Evolutionary conservation across 2,113 vertebrate species (phyloP).

Genomic region (Anser cygnoides): DNA sequence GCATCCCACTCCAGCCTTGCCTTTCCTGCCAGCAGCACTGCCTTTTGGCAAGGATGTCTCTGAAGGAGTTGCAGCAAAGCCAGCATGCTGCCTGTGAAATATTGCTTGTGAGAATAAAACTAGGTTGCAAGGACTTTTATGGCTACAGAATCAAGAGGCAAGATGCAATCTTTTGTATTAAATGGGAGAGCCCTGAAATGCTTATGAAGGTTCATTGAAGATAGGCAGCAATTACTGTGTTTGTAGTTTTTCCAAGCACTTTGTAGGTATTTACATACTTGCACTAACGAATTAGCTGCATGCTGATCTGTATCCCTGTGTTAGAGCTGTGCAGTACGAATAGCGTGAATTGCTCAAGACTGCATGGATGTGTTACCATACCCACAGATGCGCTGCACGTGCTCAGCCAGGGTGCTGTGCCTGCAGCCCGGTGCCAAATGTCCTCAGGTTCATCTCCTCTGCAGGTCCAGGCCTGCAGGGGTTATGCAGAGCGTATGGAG

Average conservation of each 20-base stretch:
- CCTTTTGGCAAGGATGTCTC: neutral
- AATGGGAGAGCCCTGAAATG: neutral
- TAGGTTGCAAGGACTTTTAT: neutral
- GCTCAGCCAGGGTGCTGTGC: neutral
- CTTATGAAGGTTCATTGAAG: neutral
- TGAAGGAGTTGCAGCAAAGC: neutral
- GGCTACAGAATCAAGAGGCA: neutral
- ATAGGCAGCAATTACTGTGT: neutral
- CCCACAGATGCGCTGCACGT: neutral
- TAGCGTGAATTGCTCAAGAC: neutral
- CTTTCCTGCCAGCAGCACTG: neutral
- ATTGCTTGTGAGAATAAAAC: neutral
- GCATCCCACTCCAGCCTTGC: fast-evolving
- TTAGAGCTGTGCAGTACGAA: neutral
- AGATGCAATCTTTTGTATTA: neutral
- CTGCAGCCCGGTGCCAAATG: neutral
- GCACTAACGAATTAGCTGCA: neutral
- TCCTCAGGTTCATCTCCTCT: neutral
- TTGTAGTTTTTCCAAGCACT: neutral
- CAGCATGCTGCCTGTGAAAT: neutral
- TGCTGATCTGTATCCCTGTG: fast-evolving
- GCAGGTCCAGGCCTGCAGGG: neutral
- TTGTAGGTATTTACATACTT: neutral
- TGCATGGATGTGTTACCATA: neutral
- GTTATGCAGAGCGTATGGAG: neutral